Base-by-base conservation (phyloP, 35 echinoderm and acorn worm genomes). In the Lytechinus pictus region DNA sequence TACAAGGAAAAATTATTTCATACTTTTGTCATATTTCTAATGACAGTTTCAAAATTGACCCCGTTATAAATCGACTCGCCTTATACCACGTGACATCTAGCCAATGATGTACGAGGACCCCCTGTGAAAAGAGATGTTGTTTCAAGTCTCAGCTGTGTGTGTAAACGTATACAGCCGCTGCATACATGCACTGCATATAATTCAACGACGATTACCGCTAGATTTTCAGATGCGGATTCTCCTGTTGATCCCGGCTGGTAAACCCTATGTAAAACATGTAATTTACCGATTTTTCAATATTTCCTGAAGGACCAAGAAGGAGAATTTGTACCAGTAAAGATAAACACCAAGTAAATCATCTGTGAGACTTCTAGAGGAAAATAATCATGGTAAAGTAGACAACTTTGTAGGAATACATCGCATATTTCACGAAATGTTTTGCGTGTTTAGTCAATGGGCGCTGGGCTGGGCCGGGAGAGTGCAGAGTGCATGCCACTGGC, bases 71-170 rank as follows among this genome's bases (percentile, higher is more conserved):
- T 90, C 29, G 28, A 90, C 88, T 90, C 10, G 88, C 24, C 52
- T 52, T 28, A 6, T 90, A 90, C 88, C 88, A 90, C 88, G 88
- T 90, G 88, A 90, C 88, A 4, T 90, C 52, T 12, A 90, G 27
- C 88, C 88, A 90, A 90, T 90, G 88, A 90, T 44, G 52, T 90
- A 52, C 66, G 66, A 79, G 66, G 66, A 79, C 66, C 66, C 66
- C 66, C 66, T 79, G 66, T 90, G 88, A 54, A 54, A 90, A 90
- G 28, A 90, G 88, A 44, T 90, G 88, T 90, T 90, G 88, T 90
- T 88, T 90, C 88, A 54, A 90, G 66, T 79, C 66, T 79, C 66
- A 79, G 66, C 19, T 24, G 66, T 79, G 66, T 79, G 66, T 58
- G 56, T 79, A 79, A 79, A 79, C 66, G 66, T 79, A 79, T 79